These are phyloP conservation scores for Beris morrisii DNA, from an alignment of 2,888 invertebrate genomes.

Conservation along the genomic window DNA sequence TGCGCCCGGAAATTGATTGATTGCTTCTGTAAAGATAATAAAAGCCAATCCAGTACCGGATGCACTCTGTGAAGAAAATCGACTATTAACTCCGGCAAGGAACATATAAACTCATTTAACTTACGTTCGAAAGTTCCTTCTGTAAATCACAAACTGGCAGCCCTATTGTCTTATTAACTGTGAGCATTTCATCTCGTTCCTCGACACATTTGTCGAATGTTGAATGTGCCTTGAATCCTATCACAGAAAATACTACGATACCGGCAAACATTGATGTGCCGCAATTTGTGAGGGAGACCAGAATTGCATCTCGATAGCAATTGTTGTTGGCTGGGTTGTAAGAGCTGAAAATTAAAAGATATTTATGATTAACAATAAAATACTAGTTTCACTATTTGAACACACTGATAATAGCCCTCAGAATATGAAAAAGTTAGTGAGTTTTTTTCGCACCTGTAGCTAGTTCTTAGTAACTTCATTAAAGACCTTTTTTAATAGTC, in stretches of 20 bases:
- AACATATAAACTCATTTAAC: conserved; percentile 47
- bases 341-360: conserved; percentile 58
- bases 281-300: conserved; percentile 91
- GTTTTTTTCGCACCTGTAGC: no score
- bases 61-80: conserved; percentile 70
- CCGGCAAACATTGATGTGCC: conserved; percentile 96
- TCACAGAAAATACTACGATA: conserved; percentile 92
- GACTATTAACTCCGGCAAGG: conserved; percentile 3
- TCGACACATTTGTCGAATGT: conserved; percentile 54
- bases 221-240: conserved; percentile 77
- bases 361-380: not conserved
- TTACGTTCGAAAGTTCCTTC: conserved; percentile 85
- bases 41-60: conserved; percentile 96
- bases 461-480: no score
- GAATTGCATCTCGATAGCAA: conserved; percentile 89
- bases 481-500: no score
- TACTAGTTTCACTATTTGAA: no score
- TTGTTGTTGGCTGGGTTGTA: conserved; percentile 97
- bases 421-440: no score
- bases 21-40: conserved; percentile 97
- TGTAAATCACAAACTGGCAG: conserved; percentile 79
- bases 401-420: no score
- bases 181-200: conserved; percentile 59
- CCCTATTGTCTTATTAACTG: conserved; percentile 64
- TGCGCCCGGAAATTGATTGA: conserved; percentile 95